Percentiles rank a stretch among this genome's conserved stretches.
phyloP scores from a whole-genome alignment of 1,140 invertebrate genomes.

The Chironomus tepperi region DNA sequence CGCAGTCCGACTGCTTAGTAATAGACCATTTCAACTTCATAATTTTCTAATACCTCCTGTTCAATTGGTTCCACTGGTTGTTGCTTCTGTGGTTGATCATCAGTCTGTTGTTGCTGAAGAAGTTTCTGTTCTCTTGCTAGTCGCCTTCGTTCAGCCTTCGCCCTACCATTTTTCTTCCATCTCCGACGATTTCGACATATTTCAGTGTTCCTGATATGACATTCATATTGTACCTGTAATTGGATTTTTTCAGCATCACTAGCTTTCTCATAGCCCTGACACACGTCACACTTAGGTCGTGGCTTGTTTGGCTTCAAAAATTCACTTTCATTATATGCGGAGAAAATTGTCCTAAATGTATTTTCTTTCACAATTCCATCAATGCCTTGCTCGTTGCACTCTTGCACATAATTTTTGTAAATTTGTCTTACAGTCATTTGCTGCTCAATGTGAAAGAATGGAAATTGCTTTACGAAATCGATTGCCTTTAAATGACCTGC shows the following conservation, averaged over 20 bases:
- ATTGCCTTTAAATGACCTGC: not conserved
- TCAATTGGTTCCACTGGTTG: not conserved
- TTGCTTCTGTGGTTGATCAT: not conserved
- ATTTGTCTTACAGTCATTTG: conserved; percentile 3
- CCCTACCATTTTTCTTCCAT: not conserved
- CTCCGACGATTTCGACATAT: not conserved
- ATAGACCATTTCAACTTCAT: not conserved
- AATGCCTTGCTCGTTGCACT: not conserved
- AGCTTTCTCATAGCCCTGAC: not conserved
- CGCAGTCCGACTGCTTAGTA: not conserved
- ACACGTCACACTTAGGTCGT: not conserved
- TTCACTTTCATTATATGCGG: not conserved
- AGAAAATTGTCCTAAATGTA: not conserved
- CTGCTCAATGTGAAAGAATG: conserved; percentile 1
- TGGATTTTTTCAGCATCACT: not conserved
- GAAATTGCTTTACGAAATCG: not conserved
- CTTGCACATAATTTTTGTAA: not conserved
- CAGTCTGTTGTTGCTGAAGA: not conserved
- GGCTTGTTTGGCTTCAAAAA: not conserved
- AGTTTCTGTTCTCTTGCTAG: not conserved
- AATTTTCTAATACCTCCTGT: not conserved
- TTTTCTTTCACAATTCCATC: not conserved
- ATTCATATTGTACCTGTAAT: not conserved
- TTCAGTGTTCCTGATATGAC: not conserved
- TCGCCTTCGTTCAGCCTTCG: not conserved